A percentile compares a stretch with the other conserved stretches of the same genome.
phyloP scores from a whole-genome alignment of 2,797 vertebrate genomes.

The Tokudaia tokunoshimensis region DNA sequence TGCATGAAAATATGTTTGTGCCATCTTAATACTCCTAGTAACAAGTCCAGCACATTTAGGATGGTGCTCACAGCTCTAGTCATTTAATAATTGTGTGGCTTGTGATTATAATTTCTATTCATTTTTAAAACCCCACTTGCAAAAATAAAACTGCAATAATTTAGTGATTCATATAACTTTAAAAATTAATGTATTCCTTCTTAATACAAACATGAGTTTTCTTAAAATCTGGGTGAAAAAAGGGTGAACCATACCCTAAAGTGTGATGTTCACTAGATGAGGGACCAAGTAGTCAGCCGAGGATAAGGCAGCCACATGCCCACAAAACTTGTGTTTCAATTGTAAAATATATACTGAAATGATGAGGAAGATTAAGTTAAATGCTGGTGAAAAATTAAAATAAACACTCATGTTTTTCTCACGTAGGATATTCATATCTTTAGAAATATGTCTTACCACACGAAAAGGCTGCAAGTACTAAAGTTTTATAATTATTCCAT shows the following conservation, averaged over 20 bases:
- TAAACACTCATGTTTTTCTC: neutral
- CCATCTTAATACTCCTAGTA: neutral
- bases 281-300: accelerated
- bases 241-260: accelerated
- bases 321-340: accelerated
- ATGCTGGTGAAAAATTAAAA: neutral
- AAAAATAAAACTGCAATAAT: neutral
- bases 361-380: neutral
- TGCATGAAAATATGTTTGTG: accelerated
- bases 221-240: neutral
- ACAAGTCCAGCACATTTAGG: accelerated
- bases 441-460: neutral
- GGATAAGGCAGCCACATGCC: accelerated
- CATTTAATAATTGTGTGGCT: accelerated
- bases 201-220: neutral
- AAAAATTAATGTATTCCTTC: conserved; percentile 19
- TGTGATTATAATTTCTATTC: neutral
- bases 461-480: neutral
- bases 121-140: neutral
- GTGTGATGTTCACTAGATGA: accelerated
- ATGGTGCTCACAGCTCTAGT: neutral
- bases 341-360: neutral
- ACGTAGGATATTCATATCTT: neutral
- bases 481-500: neutral
- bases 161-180: neutral